These are phyloP conservation scores for Parnassius orleans DNA, from an alignment of 2,888 invertebrate species.

Conservation along the genomic window DNA sequence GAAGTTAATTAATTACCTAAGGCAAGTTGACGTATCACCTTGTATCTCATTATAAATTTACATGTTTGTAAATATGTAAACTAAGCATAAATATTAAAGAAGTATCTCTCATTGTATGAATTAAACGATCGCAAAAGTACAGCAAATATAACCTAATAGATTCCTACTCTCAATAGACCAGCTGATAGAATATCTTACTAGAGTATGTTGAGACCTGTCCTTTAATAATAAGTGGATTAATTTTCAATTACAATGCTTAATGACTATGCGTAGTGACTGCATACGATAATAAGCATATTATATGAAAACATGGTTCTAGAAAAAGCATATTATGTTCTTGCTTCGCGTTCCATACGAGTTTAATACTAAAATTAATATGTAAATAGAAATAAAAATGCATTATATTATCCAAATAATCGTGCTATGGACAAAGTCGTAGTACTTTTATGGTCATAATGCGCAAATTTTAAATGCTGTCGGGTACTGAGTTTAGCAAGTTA, in stretches of 20 bases:
- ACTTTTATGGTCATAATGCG: slow-evolving; percentile 21
- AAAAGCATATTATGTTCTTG: neutral
- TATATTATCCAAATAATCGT: neutral
- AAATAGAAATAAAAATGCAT: neutral
- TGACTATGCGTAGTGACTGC: neutral
- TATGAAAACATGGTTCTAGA: neutral
- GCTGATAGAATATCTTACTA: slow-evolving; percentile 2
- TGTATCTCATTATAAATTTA: slow-evolving; percentile 1
- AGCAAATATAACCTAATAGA: neutral
- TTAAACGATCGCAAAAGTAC: neutral
- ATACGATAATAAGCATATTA: neutral
- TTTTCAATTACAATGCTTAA: neutral
- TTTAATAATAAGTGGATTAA: neutral
- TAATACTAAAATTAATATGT: too few relatives aligned
- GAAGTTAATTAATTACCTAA: slow-evolving; percentile 1
- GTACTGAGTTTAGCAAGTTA: slow-evolving; percentile 12
- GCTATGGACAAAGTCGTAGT: slow-evolving; percentile 6
- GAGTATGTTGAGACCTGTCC: neutral
- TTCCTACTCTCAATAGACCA: slow-evolving; percentile 1
- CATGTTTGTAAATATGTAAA: slow-evolving; percentile 7
- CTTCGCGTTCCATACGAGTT: neutral
- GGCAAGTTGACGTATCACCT: neutral
- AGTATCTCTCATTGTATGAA: slow-evolving; percentile 3
- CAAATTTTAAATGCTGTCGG: slow-evolving; percentile 16
- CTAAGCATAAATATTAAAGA: slow-evolving; percentile 6